Percentiles rank a stretch among this genome's conserved stretches.
Conservation (phyloP, 30 jellyfish, hydroid and myxozoan genomes). For the Hydractinia symbiolongicarpus region DNA sequence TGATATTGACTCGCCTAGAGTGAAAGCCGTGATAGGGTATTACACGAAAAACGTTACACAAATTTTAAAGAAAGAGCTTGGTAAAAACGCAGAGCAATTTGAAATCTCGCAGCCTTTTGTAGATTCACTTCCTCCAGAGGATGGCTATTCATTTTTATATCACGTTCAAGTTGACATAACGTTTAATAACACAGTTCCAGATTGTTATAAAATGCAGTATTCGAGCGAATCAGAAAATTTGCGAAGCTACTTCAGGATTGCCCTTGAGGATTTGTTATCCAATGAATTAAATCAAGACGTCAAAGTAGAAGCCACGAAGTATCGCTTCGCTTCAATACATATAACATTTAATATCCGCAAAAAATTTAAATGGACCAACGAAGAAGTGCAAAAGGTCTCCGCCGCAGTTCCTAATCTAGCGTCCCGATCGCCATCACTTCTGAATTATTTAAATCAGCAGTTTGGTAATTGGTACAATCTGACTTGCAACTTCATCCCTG, state of each 20-base stretch:
- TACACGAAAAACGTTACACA: not conserved
- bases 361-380: not conserved
- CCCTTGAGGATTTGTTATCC: not conserved
- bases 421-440: no score
- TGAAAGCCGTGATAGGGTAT: not conserved
- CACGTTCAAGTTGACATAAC: not conserved
- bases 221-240: not conserved
- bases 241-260: not conserved
- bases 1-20: constrained; percentile 4
- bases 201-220: constrained; percentile 4
- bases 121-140: not conserved
- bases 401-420: not conserved
- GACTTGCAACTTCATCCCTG: no score
- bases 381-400: not conserved
- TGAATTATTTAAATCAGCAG: no score
- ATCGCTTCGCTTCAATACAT: not conserved
- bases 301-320: not conserved
- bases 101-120: not conserved
- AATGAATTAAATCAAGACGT: not conserved
- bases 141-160: not conserved
- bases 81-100: not conserved
- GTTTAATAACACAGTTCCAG: constrained; percentile 3
- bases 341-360: not conserved
- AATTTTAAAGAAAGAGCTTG: not conserved
- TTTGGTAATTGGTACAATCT: no score